These are phyloP conservation scores for Myocastor coypus DNA, from an alignment of 2,113 vertebrate species.

Conservation along the genomic window DNA sequence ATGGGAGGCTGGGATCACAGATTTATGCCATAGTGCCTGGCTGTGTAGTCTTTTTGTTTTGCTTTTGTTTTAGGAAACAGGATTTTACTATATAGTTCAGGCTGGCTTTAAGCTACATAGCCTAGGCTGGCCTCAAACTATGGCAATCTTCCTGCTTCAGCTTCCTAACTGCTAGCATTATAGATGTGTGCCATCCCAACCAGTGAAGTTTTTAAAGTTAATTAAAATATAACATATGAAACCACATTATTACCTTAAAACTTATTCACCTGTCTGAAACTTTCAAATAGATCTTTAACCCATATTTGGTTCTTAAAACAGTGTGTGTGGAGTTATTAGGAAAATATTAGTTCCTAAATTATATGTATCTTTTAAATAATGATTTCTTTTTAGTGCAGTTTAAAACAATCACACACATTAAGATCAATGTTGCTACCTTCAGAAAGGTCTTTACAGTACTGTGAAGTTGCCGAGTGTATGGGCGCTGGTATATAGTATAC, in stretches of 20 bases:
- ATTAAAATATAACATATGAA: neutral
- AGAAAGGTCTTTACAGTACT: neutral
- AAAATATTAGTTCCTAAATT: neutral
- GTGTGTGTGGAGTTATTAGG: neutral
- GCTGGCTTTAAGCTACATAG: neutral
- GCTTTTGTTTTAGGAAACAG: neutral
- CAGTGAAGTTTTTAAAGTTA: neutral
- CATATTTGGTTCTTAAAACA: neutral
- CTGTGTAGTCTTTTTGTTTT: neutral
- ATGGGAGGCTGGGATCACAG: neutral
- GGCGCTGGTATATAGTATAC: neutral
- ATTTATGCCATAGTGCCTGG: neutral
- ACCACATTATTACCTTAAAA: neutral
- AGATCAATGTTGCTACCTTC: neutral
- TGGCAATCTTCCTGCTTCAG: neutral
- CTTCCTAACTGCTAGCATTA: neutral
- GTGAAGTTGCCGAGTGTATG: neutral
- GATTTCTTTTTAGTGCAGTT: constrained; percentile 11
- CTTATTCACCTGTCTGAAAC: neutral
- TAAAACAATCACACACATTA: neutral
- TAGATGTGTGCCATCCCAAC: neutral
- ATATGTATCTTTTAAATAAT: neutral
- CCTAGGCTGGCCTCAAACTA: neutral
- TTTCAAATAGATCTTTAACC: neutral
- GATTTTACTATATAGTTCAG: neutral